Evolutionary conservation across 2,113 vertebrate species (phyloP).

Genomic region (Delphinus delphis): DNA sequence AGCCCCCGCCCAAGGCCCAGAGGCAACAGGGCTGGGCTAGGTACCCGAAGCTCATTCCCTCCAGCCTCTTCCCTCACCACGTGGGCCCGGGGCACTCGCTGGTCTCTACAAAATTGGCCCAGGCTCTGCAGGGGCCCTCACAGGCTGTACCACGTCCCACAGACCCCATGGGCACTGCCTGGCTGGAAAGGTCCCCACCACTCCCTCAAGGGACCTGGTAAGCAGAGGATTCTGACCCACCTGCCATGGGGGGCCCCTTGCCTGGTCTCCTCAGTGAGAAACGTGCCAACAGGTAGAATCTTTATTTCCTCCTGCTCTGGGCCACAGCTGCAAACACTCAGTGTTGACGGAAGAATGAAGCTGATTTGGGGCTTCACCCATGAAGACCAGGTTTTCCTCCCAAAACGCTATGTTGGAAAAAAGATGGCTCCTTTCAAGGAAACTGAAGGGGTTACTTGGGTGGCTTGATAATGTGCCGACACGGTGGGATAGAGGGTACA

Average conservation of each 20-base stretch:
- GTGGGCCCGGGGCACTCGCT: neutral
- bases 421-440: neutral
- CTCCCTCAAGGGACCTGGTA: accelerated
- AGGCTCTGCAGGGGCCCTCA: neutral
- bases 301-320: neutral
- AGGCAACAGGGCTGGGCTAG: neutral
- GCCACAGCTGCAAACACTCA: neutral
- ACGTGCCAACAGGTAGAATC: neutral
- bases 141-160: neutral
- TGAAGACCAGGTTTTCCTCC: neutral
- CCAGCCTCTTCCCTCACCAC: neutral
- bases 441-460: neutral
- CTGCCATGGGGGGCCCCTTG: accelerated
- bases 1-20: accelerated
- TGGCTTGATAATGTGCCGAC: neutral
- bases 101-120: neutral
- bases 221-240: neutral
- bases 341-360: neutral
- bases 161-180: neutral
- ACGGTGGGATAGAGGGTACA: accelerated
- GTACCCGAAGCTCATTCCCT: neutral
- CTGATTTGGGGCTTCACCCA: neutral
- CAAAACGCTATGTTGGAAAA: neutral
- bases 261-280: neutral
- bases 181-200: neutral